Evolutionary conservation across 2,797 vertebrate species (phyloP).

Genomic region (Schizothorax lantsangensis): DNA sequence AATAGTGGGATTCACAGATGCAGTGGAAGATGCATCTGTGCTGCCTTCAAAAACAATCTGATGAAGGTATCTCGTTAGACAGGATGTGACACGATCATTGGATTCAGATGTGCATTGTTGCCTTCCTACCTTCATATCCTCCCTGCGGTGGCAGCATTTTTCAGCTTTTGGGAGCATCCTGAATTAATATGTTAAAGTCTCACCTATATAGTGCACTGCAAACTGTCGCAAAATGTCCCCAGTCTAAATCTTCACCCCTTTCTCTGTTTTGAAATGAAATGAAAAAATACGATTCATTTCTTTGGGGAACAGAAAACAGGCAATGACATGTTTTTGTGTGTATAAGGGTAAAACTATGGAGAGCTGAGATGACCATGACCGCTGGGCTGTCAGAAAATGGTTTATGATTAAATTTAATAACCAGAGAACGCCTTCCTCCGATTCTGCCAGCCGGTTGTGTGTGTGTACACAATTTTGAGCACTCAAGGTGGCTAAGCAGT

Average conservation of each 20-base stretch:
- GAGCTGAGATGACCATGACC: background rate
- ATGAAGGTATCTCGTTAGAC: background rate
- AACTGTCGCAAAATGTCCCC: background rate
- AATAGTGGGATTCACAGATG: background rate
- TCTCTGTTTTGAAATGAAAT: constrained; percentile 5
- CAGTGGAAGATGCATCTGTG: background rate
- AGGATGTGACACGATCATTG: background rate
- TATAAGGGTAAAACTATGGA: background rate
- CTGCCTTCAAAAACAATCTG: background rate
- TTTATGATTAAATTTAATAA: constrained; percentile 40
- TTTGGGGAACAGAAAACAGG: background rate
- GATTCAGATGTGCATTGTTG: constrained; percentile 7
- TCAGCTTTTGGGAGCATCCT: background rate
- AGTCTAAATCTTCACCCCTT: background rate
- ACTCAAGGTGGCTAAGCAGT: background rate
- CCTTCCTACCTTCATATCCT: background rate
- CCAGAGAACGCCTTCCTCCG: constrained; percentile 8
- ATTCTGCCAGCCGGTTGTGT: constrained; percentile 1
- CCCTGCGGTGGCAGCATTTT: background rate
- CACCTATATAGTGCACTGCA: background rate
- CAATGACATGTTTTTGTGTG: background rate
- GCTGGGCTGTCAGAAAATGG: background rate
- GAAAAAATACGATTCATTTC: background rate
- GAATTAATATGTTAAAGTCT: constrained; percentile 20
- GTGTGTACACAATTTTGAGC: background rate